Evolutionary conservation across 2,888 invertebrate species (phyloP).

Genomic region (Mechanitis mazaeus): DNA sequence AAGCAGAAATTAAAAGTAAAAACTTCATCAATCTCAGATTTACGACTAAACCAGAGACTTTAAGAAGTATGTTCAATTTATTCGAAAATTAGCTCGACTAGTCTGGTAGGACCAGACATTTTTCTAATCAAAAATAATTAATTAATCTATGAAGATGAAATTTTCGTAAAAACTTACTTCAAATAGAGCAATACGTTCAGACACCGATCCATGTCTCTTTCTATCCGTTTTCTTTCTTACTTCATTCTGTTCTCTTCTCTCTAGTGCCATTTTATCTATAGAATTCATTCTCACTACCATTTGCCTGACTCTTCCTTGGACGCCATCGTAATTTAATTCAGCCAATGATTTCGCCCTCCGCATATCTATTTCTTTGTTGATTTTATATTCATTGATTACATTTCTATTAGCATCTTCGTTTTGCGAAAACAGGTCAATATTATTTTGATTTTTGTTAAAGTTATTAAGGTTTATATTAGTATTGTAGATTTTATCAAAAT

Average conservation of each 20-base stretch:
- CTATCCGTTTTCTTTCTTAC: conserved; percentile 44
- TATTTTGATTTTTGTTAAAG: neutral
- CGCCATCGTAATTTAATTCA: conserved; percentile 47
- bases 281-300: conserved; percentile 55
- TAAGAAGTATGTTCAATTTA: no score
- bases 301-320: conserved; percentile 49
- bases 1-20: no score
- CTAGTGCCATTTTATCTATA: conserved; percentile 37
- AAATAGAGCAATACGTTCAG: conserved; percentile 60
- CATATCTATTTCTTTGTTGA: conserved; percentile 27
- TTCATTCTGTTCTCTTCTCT: conserved; percentile 42
- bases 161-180: conserved; percentile 42
- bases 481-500: neutral
- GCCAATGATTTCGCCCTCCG: conserved; percentile 45
- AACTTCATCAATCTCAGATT: no score
- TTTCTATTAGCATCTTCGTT: conserved; percentile 3
- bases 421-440: neutral
- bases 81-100: no score
- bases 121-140: no score
- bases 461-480: neutral
- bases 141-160: neutral
- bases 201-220: conserved; percentile 45
- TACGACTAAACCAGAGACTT: no score
- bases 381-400: conserved; percentile 9
- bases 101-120: no score